Evolutionary conservation across 2,113 vertebrate species (phyloP), one percentile per base, ranked within the genome.

Genomic region (Limnothrissa miodon): DNA sequence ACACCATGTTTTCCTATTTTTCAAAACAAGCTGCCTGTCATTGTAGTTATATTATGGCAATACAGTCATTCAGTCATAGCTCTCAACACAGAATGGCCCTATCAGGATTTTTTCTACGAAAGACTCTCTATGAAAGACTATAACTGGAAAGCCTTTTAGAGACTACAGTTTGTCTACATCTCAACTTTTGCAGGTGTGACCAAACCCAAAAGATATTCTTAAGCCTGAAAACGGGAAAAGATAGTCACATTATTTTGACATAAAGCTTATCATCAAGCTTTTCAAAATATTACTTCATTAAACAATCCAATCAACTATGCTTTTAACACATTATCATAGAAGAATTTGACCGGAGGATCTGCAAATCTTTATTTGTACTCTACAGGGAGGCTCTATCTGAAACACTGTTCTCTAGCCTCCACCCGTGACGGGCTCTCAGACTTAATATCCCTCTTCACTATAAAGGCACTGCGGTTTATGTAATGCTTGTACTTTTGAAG

Each of bases 41-140:
- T 25, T 56, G 10, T 17, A 36, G 66, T 13, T 15, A 17, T 29
- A 83, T 53, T 56, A 78, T 46, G 39, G 78, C 78, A 25, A 78
- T 39, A 79, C 39, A 39, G 19, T 66, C 45, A 78, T 81, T 82
- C 59, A 59, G 78, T 8, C 62, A 78, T 83, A 78, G 78, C 39
- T 79, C 79, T 80, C 82, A 59, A 10, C 80, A 80, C 46, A 21
- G 56, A 48, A n/a, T n/a, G n/a, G n/a, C n/a, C n/a, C n/a, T n/a
- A n/a, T n/a, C n/a, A n/a, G n/a, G n/a, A n/a, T n/a, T 70, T 70
- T 21, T 70, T 70, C 1, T 70, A 0, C n/a, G n/a, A n/a, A n/a
- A n/a, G n/a, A n/a, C n/a, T n/a, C 62, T 21, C 6, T 11, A 25
- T 33, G 62, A 70, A 7, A 33, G n/a, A 33, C 25, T 36, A 11